Evolutionary conservation across 2,113 vertebrate species (phyloP).

Genomic region (Blennius ocellaris): DNA sequence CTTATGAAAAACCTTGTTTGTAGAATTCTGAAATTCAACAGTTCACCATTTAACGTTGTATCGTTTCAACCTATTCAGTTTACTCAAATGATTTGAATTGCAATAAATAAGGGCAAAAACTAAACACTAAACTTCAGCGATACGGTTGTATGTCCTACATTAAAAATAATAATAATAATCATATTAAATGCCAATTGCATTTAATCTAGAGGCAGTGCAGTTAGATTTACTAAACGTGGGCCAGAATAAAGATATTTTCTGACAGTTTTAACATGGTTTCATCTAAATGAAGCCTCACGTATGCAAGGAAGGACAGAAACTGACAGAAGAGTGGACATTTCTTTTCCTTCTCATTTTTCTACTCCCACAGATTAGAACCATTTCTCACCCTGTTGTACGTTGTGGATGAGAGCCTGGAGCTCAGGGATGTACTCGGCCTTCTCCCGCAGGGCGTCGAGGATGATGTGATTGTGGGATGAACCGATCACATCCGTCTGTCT

Average conservation of each 20-base stretch:
- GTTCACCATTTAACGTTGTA: no score
- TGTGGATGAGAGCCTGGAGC: slow-evolving; percentile 94
- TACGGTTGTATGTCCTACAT: no score
- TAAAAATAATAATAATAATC: no score
- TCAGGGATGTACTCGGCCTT: slow-evolving; percentile 93
- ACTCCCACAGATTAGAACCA: not conserved
- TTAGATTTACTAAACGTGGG: no score
- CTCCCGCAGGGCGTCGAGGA: slow-evolving; percentile 92
- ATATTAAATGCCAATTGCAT: not conserved
- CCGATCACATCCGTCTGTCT: slow-evolving; percentile 89
- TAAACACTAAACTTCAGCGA: no score
- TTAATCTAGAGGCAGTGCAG: not conserved
- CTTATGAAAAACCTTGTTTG: no score
- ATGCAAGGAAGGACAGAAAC: not conserved
- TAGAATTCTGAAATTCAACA: no score
- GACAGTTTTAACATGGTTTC: not conserved
- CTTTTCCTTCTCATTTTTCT: not conserved
- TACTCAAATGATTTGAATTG: no score
- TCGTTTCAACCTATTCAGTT: no score
- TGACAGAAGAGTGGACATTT: not conserved
- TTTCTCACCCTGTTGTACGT: slow-evolving; percentile 92
- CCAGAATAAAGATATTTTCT: no score
- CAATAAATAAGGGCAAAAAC: no score
- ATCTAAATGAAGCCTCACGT: no score
- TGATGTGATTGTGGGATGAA: slow-evolving; percentile 91